Percentiles rank a stretch among this genome's conserved stretches.
Evolutionary conservation across 2,797 vertebrate species (phyloP).

Genomic region (Tenualosa ilisha): DNA sequence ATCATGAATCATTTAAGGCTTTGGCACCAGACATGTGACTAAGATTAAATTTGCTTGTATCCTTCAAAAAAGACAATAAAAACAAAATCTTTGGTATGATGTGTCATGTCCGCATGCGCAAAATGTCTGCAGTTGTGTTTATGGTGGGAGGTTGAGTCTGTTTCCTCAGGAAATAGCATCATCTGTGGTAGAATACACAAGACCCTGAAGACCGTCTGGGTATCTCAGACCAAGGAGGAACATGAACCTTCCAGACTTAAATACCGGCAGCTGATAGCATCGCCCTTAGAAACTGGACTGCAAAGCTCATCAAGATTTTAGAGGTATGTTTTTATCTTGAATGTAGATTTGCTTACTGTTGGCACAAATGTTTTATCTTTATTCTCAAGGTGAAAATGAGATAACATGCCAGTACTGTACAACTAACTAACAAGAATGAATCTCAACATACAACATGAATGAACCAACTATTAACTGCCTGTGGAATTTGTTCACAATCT

Average conservation of each 20-base stretch:
- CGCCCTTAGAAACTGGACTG: neutral
- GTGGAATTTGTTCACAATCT: too few relatives aligned
- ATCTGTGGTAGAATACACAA: slow-evolving; percentile 78
- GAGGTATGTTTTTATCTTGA: neutral
- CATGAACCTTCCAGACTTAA: slow-evolving; percentile 49
- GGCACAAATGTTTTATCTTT: neutral
- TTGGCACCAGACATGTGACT: neutral
- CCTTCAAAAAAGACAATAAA: too few relatives aligned
- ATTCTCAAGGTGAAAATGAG: neutral
- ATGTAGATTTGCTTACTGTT: neutral
- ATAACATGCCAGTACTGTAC: too few relatives aligned
- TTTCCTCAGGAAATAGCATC: slow-evolving; percentile 84
- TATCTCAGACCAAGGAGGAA: slow-evolving; percentile 69
- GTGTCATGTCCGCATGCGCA: slow-evolving; percentile 24
- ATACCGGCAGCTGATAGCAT: slow-evolving; percentile 53
- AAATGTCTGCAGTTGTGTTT: slow-evolving; percentile 46
- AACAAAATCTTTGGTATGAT: neutral
- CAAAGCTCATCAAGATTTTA: neutral
- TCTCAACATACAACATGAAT: neutral
- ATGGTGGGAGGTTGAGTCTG: slow-evolving; percentile 63
- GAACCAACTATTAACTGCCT: neutral
- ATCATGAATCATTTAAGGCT: neutral
- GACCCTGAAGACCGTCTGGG: slow-evolving; percentile 69
- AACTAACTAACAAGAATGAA: neutral
- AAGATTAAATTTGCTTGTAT: too few relatives aligned